Base-by-base conservation (phyloP, 2,888 invertebrate species). In the Osedax frankpressi region DNA sequence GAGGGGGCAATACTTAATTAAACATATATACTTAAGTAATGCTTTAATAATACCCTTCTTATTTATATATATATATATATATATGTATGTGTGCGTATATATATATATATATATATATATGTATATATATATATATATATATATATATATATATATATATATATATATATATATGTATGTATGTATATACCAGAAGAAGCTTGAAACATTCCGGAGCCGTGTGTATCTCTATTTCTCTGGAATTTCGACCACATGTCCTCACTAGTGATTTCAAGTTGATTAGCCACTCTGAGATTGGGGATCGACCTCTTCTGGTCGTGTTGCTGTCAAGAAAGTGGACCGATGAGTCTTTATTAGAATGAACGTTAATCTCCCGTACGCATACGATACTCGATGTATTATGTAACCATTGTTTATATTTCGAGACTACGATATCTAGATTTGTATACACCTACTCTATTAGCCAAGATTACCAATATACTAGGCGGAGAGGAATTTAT, bases 231-330 rank as follows among this genome's bases (percentile, higher is more conserved):
- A 62, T 74, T 75, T 30, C 73, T 74, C 75, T 78, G 78, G 76
- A 76, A 79, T n/a, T 74, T 76, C 25, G 77, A 71, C 79, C 79
- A 79, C 2, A 73, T 69, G 67, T 79, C 78, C 63, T 79, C 79
- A 24, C 30, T 76, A 44, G 76, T 76, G 72, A 79, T 79, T 62
- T 78, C 77, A 2, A 78, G 77, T 68, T 74, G 77, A 59, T 78
- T 78, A 11, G 77, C 74, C 14, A 79, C 70, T 19, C 75, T 71
- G 19, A 62, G 77, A n/a, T 75, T 78, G 11, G 79, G 79, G 25
- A 77, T 28, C 2, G 76, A 78, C 28, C 71, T 73, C 62, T 75
- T 75, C 28, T 78, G 77, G 71, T 79, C 77, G 74, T 78, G 78
- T 65, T 75, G 75, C 59, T 74, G n/a, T n/a, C n/a, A n/a, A n/a